phyloP scores from a whole-genome alignment of 2,888 invertebrate species.

The Congeria kusceri region DNA sequence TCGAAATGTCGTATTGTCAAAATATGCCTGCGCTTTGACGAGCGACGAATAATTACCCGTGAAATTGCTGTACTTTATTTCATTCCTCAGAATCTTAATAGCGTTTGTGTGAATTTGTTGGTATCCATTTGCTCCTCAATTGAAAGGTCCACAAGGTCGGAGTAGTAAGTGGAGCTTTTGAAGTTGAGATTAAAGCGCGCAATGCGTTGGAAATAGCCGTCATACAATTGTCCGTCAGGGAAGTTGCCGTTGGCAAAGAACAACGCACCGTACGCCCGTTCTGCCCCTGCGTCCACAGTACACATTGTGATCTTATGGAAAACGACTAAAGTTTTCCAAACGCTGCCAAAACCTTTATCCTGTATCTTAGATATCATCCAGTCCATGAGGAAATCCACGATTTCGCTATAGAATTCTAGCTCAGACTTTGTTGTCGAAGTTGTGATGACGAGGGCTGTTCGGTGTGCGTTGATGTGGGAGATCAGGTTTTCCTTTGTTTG shows the following conservation, averaged over 20 bases:
- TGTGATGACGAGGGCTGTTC: conserved; percentile 22
- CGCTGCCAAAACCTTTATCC: conserved; percentile 69
- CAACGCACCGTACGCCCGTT: conserved; percentile 94
- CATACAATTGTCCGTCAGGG: conserved; percentile 90
- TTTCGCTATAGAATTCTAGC: conserved; percentile 68
- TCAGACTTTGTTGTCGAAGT: conserved; percentile 22
- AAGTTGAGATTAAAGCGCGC: conserved; percentile 92
- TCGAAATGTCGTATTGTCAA: conserved; percentile 93
- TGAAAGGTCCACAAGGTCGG: conserved; percentile 89
- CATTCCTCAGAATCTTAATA: conserved; percentile 86
- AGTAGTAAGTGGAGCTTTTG: conserved; percentile 92
- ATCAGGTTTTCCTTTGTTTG: conserved; percentile 28
- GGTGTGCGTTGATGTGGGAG: conserved; percentile 29
- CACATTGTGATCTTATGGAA: conserved; percentile 94
- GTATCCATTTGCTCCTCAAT: conserved; percentile 18
- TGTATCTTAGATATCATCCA: conserved; percentile 74
- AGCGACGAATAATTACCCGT: conserved; percentile 85
- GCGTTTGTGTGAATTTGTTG: conserved; percentile 24
- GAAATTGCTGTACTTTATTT: conserved; percentile 59
- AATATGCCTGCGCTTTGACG: conserved; percentile 92
- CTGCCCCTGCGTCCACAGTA: conserved; percentile 94
- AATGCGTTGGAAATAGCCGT: conserved; percentile 92
- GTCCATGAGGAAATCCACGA: conserved; percentile 71
- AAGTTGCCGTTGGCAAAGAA: conserved; percentile 92
- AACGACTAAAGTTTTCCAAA: conserved; percentile 88